Evolutionary conservation across 1,140 invertebrate species (phyloP).

Genomic region (Orius laevigatus): DNA sequence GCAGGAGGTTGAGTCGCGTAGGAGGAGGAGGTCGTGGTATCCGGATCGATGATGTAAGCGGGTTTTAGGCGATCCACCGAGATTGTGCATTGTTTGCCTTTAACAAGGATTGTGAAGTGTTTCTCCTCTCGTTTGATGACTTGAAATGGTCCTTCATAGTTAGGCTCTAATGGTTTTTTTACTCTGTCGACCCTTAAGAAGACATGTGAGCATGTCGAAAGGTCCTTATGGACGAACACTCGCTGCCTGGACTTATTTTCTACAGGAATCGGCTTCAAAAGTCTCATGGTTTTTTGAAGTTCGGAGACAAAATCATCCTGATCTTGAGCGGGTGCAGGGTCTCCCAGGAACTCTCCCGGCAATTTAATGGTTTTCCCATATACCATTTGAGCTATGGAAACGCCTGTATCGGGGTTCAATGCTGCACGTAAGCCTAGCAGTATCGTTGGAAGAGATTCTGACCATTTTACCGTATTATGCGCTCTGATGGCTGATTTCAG

Average conservation of each 20-base stretch:
- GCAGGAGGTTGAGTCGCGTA: too few relatives aligned
- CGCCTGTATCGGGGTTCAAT: conserved; percentile 5
- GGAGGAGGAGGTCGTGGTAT: too few relatives aligned
- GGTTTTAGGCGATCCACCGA: too few relatives aligned
- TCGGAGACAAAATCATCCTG: not conserved
- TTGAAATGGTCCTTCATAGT: not conserved
- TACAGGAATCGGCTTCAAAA: too few relatives aligned
- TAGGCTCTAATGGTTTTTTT: not conserved
- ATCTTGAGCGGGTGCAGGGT: not conserved
- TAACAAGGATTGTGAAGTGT: too few relatives aligned
- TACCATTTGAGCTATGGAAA: conserved; percentile 8
- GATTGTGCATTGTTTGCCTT: too few relatives aligned
- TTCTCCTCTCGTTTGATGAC: too few relatives aligned
- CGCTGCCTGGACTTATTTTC: not conserved
- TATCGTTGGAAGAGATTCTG: conserved; percentile 21
- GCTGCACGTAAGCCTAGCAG: conserved; percentile 22
- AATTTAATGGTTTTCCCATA: conserved; percentile 12
- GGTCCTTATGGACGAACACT: not conserved
- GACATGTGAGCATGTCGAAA: too few relatives aligned
- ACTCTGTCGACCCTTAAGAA: too few relatives aligned
- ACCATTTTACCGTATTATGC: conserved; percentile 18
- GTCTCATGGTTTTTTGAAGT: too few relatives aligned
- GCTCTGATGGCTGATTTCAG: conserved; percentile 26
- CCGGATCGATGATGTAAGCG: too few relatives aligned
- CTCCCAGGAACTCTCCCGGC: conserved; percentile 8